Base-by-base conservation (phyloP, 2,113 vertebrate species). In the Xiphorhynchus elegans region DNA sequence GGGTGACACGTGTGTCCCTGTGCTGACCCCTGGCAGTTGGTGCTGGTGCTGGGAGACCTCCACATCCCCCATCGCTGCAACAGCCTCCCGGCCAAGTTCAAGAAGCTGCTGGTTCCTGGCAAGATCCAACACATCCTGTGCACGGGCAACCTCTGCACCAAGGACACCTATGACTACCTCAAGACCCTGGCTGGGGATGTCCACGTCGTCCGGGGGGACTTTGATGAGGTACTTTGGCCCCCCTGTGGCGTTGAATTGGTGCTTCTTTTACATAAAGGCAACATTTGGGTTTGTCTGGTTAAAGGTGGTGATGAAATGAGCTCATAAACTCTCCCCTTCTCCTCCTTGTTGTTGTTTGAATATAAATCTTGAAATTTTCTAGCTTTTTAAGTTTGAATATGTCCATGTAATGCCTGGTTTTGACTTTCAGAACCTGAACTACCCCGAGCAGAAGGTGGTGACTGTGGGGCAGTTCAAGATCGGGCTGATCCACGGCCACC, bases 51-150 rank as follows among this genome's bases (percentile, higher is more conserved):
- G 97, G 99, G 99, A 97, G 99, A 99, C 62, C 99, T 99, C 94
- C 99, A 99, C 97, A 99, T 99, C 15, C 99, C 99, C 26, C 99
- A 99, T 87, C 98, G 99, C 79, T 99, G 99, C 98, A 99, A 99
- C 98, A 99, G 99, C 77, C 97, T 99, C 85, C 99, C 99, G 4
- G 99, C 99, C 93, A 99, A 99, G 96, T 99, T 99, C 98, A 99
- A 99, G 96, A 99, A 99, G 91, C 98, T 99, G 90, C 97, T 99
- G 97, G 99, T 99, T 16, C 99, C 99, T 9, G 99, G 99, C 17
- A 99, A 99, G 97, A 99, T 99, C 97, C 99, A 99, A 81, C 99
- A 99, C 97, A 99, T 99, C 64, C 99, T 99, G 81, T 99, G 99
- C 97, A 99, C 99, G 0, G 99, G 99, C 33, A 99, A 99, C 97